phyloP scores from a whole-genome alignment of 2,113 vertebrate genomes.

The Hippocampus abdominalis region DNA sequence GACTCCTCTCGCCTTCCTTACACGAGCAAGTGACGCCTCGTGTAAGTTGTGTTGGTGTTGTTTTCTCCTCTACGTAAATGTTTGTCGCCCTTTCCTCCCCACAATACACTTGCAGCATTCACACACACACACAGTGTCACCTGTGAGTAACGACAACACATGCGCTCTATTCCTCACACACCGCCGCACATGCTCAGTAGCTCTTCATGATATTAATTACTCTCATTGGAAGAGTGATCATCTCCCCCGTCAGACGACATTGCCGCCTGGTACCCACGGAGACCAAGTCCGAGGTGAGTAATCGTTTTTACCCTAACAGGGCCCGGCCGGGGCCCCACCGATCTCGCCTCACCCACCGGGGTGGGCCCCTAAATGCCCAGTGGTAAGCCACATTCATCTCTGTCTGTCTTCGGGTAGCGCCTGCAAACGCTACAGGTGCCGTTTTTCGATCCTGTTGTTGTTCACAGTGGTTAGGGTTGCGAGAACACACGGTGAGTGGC shows the following conservation, averaged over 20 bases:
- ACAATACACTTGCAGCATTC: conserved; percentile 16
- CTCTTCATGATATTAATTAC: conserved; percentile 90
- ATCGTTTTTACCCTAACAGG: conserved; percentile 68
- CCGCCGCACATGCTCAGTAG: conserved; percentile 75
- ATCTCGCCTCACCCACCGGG: conserved; percentile 60
- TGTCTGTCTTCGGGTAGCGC: conserved; percentile 64
- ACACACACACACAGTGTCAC: conserved; percentile 58
- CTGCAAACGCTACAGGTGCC: conserved; percentile 13
- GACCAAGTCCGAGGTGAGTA: conserved; percentile 77
- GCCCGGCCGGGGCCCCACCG: conserved; percentile 66
- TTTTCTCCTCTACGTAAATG: not conserved
- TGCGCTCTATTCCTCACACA: conserved; percentile 67
- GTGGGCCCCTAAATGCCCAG: conserved; percentile 73
- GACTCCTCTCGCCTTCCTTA: too few relatives aligned
- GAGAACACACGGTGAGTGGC: too few relatives aligned
- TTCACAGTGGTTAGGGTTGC: too few relatives aligned
- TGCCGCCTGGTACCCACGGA: conserved; percentile 76
- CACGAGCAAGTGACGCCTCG: too few relatives aligned
- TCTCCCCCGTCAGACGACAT: conserved; percentile 84
- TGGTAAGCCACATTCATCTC: conserved; percentile 78
- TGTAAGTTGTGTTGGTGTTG: not conserved
- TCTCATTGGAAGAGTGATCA: conserved; percentile 94
- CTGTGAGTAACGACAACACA: conserved; percentile 77
- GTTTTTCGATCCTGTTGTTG: conserved; percentile 19
- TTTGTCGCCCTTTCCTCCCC: conserved; percentile 11